Evolutionary conservation across 2,797 vertebrate species (phyloP).

Genomic region (Anomalospiza imberbis): DNA sequence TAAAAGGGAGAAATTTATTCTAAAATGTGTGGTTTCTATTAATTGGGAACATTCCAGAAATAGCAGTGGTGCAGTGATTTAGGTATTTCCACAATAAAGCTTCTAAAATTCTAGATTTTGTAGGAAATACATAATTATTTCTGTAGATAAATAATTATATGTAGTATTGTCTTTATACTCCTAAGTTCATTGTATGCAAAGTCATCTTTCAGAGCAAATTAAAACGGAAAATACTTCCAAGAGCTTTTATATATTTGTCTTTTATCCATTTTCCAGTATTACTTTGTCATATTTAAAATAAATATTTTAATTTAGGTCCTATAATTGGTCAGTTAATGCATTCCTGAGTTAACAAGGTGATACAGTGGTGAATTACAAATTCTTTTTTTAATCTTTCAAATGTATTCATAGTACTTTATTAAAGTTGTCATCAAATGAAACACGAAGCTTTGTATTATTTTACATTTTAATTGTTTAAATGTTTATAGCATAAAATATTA

Average conservation of each 20-base stretch:
- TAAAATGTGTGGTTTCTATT: background rate
- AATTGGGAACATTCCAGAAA: background rate
- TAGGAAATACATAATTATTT: background rate
- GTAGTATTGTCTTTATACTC: background rate
- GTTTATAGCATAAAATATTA: background rate
- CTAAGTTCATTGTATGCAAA: background rate
- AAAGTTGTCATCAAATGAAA: background rate
- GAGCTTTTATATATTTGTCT: background rate
- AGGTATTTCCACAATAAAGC: background rate
- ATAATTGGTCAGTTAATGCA: background rate
- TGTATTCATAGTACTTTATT: background rate
- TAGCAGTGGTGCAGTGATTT: background rate
- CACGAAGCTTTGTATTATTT: background rate
- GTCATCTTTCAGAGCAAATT: background rate
- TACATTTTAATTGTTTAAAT: background rate
- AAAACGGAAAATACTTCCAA: background rate
- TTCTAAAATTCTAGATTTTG: accelerated
- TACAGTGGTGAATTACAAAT: background rate
- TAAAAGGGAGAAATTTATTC: background rate
- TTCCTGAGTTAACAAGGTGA: background rate
- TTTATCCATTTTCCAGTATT: background rate
- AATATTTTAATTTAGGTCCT: background rate
- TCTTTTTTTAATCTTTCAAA: background rate
- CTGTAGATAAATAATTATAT: background rate
- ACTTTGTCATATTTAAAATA: background rate